A percentile compares a stretch with the other conserved stretches of the same genome.
phyloP scores from a whole-genome alignment of 2,113 vertebrate species.

The Tragelaphus strepsiceros region DNA sequence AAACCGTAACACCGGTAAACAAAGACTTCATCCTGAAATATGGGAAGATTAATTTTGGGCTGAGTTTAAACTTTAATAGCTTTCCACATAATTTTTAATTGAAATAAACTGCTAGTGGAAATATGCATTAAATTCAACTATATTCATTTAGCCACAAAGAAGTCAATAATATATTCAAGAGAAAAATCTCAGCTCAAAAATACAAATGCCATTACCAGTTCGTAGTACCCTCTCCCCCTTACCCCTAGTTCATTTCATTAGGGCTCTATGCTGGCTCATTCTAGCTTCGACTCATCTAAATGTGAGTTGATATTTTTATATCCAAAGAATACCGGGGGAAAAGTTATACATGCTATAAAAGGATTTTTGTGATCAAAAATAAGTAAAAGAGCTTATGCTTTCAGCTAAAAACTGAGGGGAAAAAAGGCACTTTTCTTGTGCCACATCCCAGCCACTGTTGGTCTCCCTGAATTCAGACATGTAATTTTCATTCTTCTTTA shows the following conservation, averaged over 20 bases:
- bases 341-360: background rate
- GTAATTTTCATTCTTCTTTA: background rate
- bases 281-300: background rate
- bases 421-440: background rate
- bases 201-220: background rate
- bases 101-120: slow-evolving; percentile 3
- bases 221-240: too few species aligned
- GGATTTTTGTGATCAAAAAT: background rate
- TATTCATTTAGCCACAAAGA: background rate
- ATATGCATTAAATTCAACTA: background rate
- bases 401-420: background rate
- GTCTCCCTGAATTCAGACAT: background rate
- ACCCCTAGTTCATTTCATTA: background rate
- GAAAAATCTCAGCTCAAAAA: background rate
- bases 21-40: background rate
- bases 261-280: background rate
- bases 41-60: background rate
- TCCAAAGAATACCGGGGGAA: background rate
- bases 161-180: background rate
- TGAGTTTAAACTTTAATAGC: background rate
- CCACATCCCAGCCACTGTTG: too few species aligned
- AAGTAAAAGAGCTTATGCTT: background rate
- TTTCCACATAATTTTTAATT: background rate
- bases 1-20: background rate
- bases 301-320: background rate